Percentiles rank a stretch among this genome's conserved stretches.
These are phyloP conservation scores for Xanthorhoe designata DNA, from an alignment of 2,888 invertebrate species.

Conservation along the genomic window DNA sequence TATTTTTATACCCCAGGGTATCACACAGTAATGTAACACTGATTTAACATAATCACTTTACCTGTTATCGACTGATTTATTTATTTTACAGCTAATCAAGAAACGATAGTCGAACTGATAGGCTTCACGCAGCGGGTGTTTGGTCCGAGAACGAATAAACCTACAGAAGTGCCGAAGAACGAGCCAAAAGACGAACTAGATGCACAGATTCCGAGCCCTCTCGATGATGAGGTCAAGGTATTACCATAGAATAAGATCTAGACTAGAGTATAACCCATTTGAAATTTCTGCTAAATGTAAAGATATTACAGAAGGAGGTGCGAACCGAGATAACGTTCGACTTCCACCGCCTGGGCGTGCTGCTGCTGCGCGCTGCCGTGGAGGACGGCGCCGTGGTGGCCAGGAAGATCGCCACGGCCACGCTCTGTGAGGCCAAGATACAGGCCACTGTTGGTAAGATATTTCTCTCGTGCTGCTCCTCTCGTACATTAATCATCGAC, in stretches of 20 bases:
- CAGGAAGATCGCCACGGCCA: slow-evolving; percentile 97
- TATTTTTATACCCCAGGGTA: not conserved
- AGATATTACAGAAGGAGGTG: slow-evolving; percentile 58
- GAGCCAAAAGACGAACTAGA: slow-evolving; percentile 45
- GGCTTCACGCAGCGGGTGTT: slow-evolving; percentile 93
- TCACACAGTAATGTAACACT: not conserved
- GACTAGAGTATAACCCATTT: too few relatives aligned
- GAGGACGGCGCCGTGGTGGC: slow-evolving; percentile 90
- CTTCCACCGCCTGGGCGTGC: slow-evolving; percentile 95
- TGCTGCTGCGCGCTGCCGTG: slow-evolving; percentile 92
- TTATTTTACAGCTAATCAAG: slow-evolving; percentile 92
- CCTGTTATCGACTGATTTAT: not conserved
- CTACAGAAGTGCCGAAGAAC: slow-evolving; percentile 42
- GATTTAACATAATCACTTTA: not conserved
- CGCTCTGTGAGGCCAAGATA: slow-evolving; percentile 95
- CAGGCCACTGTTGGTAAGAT: slow-evolving; percentile 90
- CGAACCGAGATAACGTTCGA: slow-evolving; percentile 95
- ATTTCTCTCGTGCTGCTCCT: not conserved
- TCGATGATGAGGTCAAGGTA: slow-evolving; percentile 51
- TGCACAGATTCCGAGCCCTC: slow-evolving; percentile 45
- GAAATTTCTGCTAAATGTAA: too few relatives aligned
- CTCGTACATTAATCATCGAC: too few relatives aligned
- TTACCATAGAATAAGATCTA: not conserved
- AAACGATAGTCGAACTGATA: slow-evolving; percentile 96
- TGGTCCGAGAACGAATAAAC: slow-evolving; percentile 29